Evolutionary conservation across 1,140 invertebrate species (phyloP).

Genomic region (Chrysomallon squamiferum): DNA sequence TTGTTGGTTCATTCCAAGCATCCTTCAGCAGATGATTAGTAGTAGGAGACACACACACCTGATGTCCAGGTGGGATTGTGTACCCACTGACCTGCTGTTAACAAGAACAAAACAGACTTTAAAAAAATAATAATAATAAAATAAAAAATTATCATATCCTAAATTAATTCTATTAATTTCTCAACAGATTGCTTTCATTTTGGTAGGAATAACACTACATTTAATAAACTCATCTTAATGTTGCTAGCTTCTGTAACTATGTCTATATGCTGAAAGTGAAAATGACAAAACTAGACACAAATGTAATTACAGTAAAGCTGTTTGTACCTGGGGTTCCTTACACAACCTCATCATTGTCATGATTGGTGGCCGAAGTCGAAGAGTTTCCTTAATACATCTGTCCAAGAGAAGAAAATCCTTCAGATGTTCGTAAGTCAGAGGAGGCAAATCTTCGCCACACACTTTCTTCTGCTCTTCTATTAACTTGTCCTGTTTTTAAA

Average conservation of each 20-base stretch:
- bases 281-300: too few species aligned
- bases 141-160: background rate
- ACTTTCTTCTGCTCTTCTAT: constrained; percentile 34
- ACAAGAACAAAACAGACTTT: background rate
- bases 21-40: constrained; percentile 48
- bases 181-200: background rate
- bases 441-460: constrained; percentile 28
- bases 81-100: constrained; percentile 45
- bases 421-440: constrained; percentile 40
- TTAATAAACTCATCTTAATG: too few species aligned
- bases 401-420: constrained; percentile 49
- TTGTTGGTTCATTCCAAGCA: constrained; percentile 36
- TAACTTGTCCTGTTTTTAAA: constrained; percentile 22
- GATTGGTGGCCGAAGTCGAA: constrained; percentile 52
- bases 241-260: too few species aligned
- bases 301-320: too few species aligned
- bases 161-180: background rate
- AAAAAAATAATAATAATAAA: background rate
- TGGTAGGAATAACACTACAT: background rate
- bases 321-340: constrained; percentile 35
- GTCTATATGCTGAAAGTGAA: too few species aligned
- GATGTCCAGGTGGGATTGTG: constrained; percentile 51
- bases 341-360: constrained; percentile 57
- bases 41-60: constrained; percentile 57
- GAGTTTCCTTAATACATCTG: constrained; percentile 51